Evolutionary conservation across 1,140 invertebrate species (phyloP).

Genomic region (Globodera ellingtonae): DNA sequence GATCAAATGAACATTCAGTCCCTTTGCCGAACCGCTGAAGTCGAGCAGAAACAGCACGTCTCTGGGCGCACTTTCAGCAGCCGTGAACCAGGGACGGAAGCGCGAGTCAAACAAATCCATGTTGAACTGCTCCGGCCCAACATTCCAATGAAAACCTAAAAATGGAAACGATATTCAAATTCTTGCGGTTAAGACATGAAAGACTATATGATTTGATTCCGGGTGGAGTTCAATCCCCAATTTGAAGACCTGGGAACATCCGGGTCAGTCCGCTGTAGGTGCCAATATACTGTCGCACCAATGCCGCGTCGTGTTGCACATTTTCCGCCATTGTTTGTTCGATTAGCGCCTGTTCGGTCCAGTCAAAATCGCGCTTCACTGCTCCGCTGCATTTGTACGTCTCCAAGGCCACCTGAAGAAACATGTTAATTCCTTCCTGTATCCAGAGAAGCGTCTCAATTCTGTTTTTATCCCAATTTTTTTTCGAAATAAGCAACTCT

Average conservation of each 20-base stretch:
- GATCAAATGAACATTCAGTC: slow-evolving; percentile 46
- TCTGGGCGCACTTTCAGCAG: slow-evolving; percentile 44
- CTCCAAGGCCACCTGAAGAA: slow-evolving; percentile 20
- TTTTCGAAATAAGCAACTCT: too few relatives aligned
- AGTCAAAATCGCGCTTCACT: slow-evolving; percentile 47
- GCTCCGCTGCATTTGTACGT: slow-evolving; percentile 31
- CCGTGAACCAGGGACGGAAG: slow-evolving; percentile 50
- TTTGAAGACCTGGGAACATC: slow-evolving; percentile 34
- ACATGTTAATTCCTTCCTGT: too few relatives aligned
- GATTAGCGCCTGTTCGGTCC: slow-evolving; percentile 37
- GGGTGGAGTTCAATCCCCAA: too few relatives aligned
- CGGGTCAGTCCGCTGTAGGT: slow-evolving; percentile 54
- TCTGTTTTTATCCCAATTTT: too few relatives aligned
- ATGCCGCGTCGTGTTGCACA: slow-evolving; percentile 23
- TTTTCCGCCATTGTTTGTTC: slow-evolving; percentile 45
- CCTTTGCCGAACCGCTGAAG: slow-evolving; percentile 49
- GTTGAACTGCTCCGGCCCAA: slow-evolving; percentile 32
- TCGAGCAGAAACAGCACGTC: slow-evolving; percentile 52
- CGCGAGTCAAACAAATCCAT: slow-evolving; percentile 54
- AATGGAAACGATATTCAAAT: neutral
- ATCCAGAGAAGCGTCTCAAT: too few relatives aligned
- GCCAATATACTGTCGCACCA: slow-evolving; percentile 50
- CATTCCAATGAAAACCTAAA: slow-evolving; percentile 44
- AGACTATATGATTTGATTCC: too few relatives aligned
- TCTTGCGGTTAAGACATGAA: slow-evolving; percentile 1